These are phyloP conservation scores for Tipula unca DNA, from an alignment of 2,888 invertebrate genomes.

Conservation along the genomic window DNA sequence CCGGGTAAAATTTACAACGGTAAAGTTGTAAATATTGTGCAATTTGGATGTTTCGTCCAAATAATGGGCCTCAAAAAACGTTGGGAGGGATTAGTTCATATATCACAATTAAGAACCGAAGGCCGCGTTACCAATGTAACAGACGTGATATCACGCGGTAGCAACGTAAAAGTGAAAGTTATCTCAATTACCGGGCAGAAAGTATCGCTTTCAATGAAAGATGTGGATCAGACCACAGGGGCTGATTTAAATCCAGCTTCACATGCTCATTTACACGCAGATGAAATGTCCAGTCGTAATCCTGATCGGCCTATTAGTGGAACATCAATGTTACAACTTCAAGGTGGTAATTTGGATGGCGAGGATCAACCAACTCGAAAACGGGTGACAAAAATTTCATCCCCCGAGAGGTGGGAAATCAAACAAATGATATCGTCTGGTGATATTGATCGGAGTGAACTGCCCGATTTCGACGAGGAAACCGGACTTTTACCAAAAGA, in stretches of 20 bases:
- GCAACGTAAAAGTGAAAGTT: slow-evolving; percentile 87
- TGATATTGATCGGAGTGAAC: slow-evolving; percentile 83
- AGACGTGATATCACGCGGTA: slow-evolving; percentile 85
- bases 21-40: slow-evolving; percentile 89
- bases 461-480: slow-evolving; percentile 97
- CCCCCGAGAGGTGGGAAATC: slow-evolving; percentile 96
- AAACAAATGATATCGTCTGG: slow-evolving; percentile 95
- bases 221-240: slow-evolving; percentile 93
- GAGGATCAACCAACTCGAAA: slow-evolving; percentile 76
- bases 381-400: slow-evolving; percentile 83
- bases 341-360: slow-evolving; percentile 52
- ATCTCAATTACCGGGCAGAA: slow-evolving; percentile 89
- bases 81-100: slow-evolving; percentile 96
- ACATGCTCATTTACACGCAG: slow-evolving; percentile 54
- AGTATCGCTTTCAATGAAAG: slow-evolving; percentile 93
- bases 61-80: slow-evolving; percentile 80
- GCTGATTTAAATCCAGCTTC: slow-evolving; percentile 87
- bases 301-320: slow-evolving; percentile 78
- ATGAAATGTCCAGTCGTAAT: slow-evolving; percentile 59
- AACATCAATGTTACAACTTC: slow-evolving; percentile 48
- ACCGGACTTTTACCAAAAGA: slow-evolving; percentile 86
- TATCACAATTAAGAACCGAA: slow-evolving; percentile 86
- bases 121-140: slow-evolving; percentile 90
- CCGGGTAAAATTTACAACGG: slow-evolving; percentile 84
- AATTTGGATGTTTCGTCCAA: slow-evolving; percentile 98